These are phyloP conservation scores for Eupelmus urozonus DNA, from an alignment of 2,888 invertebrate species.

Conservation along the genomic window DNA sequence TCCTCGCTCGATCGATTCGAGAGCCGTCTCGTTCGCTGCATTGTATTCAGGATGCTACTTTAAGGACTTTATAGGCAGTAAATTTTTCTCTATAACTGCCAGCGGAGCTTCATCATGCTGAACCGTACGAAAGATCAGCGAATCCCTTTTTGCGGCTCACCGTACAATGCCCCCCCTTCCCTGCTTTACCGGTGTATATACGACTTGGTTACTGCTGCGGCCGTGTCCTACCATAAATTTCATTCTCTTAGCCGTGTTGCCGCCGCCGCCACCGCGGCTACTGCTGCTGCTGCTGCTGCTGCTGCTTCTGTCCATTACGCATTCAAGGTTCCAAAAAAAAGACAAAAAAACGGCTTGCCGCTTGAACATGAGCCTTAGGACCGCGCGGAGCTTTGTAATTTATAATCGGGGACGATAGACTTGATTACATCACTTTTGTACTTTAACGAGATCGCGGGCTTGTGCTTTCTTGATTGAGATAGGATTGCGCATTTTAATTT, in stretches of 20 bases:
- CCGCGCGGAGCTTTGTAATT: slow-evolving; percentile 29
- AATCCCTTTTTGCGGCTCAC: too few species aligned
- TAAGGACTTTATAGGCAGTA: too few species aligned
- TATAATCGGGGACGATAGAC: slow-evolving; percentile 19
- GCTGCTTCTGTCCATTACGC: slow-evolving; percentile 39
- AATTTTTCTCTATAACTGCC: too few species aligned
- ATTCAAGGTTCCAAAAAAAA: slow-evolving; percentile 46
- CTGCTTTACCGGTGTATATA: slow-evolving; percentile 33
- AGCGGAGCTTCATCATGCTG: too few species aligned
- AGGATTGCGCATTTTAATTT: too few species aligned
- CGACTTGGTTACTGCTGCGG: neutral
- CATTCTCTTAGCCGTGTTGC: slow-evolving; percentile 32
- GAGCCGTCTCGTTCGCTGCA: too few species aligned
- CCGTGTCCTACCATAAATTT: neutral
- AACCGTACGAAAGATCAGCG: too few species aligned
- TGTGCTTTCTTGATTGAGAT: neutral
- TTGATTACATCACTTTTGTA: slow-evolving; percentile 20
- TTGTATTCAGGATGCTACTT: too few species aligned
- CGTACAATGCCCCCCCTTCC: too few species aligned
- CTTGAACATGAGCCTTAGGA: slow-evolving; percentile 15
- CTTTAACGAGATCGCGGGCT: slow-evolving; percentile 8
- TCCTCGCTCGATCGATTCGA: too few species aligned
- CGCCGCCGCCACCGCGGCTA: slow-evolving; percentile 8
- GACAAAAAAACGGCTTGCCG: too few species aligned
- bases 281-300: too few species aligned